A percentile compares a stretch with the other conserved stretches of the same genome.
phyloP scores from a whole-genome alignment of 35 echinoderm and acorn worm genomes.

The Acanthaster planci region DNA sequence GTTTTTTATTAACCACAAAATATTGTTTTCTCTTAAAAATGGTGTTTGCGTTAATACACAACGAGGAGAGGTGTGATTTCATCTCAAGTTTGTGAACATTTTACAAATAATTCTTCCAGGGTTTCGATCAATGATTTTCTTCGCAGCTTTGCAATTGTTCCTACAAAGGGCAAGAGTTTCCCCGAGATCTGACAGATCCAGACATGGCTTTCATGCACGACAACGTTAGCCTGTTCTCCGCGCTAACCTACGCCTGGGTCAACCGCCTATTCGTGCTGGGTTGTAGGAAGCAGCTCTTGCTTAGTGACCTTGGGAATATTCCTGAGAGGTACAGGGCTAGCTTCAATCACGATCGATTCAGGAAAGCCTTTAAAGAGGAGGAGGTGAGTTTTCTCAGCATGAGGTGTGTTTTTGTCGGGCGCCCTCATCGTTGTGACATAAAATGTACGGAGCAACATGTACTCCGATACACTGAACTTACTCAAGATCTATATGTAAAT shows the following conservation, averaged over 20 bases:
- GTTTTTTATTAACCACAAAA: too few species aligned
- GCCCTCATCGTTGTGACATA: not conserved
- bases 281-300: constrained; percentile 60
- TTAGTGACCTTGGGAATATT: constrained; percentile 49
- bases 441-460: not conserved
- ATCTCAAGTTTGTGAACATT: too few species aligned
- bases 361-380: constrained; percentile 58
- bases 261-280: constrained; percentile 62
- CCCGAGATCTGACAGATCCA: constrained; percentile 31
- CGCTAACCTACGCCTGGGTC: constrained; percentile 59
- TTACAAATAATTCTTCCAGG: too few species aligned
- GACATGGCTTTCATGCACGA: constrained; percentile 58
- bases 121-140: not conserved
- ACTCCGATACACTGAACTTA: not conserved
- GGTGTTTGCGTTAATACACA: too few species aligned
- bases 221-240: constrained; percentile 50
- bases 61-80: too few species aligned
- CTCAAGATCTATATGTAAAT: not conserved
- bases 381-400: constrained; percentile 41
- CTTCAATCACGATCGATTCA: constrained; percentile 48
- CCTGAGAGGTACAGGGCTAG: constrained; percentile 41
- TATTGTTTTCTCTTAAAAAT: too few species aligned
- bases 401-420: not conserved
- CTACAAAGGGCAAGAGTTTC: not conserved
- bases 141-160: constrained; percentile 21